Conservation (phyloP, 1,140 invertebrate species). For the Zophobas morio region DNA sequence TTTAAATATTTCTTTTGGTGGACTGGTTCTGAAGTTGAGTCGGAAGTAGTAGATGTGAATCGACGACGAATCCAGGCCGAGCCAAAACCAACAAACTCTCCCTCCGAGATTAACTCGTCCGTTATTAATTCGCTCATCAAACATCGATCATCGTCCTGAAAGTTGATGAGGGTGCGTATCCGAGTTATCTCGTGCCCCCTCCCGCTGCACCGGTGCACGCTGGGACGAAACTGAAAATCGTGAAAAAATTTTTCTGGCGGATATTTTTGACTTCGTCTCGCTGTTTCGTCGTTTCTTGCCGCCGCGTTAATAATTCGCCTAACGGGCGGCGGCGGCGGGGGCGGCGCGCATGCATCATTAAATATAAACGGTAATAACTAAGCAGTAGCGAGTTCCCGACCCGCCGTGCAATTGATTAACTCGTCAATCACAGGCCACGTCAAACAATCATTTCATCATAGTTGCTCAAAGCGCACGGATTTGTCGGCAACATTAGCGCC, state of each 20-base stretch:
- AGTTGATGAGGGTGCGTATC: constrained; percentile 26
- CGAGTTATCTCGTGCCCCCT: constrained; percentile 12
- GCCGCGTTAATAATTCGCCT: constrained; percentile 10
- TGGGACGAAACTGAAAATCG: too few species aligned
- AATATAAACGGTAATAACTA: constrained; percentile 53
- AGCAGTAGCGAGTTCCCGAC: constrained; percentile 26
- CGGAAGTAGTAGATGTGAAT: too few species aligned
- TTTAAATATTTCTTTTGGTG: background rate
- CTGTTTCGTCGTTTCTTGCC: background rate
- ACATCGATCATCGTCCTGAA: constrained; percentile 15
- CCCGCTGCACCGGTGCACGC: background rate
- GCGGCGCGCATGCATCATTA: constrained; percentile 41
- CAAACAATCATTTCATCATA: constrained; percentile 51
- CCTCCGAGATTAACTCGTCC: background rate
- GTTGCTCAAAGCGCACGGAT: constrained; percentile 38
- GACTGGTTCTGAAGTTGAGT: too few species aligned
- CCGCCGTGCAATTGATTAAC: constrained; percentile 52
- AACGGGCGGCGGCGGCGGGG: background rate
- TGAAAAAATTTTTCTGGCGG: background rate
- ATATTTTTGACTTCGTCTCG: too few species aligned
- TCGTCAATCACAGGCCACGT: constrained; percentile 53
- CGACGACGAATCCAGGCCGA: background rate
- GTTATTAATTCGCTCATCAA: constrained; percentile 33
- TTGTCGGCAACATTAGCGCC: constrained; percentile 27
- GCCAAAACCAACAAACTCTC: constrained; percentile 8